phyloP scores from a whole-genome alignment of 2,797 vertebrate genomes.

The Heterohyrax brucei region DNA sequence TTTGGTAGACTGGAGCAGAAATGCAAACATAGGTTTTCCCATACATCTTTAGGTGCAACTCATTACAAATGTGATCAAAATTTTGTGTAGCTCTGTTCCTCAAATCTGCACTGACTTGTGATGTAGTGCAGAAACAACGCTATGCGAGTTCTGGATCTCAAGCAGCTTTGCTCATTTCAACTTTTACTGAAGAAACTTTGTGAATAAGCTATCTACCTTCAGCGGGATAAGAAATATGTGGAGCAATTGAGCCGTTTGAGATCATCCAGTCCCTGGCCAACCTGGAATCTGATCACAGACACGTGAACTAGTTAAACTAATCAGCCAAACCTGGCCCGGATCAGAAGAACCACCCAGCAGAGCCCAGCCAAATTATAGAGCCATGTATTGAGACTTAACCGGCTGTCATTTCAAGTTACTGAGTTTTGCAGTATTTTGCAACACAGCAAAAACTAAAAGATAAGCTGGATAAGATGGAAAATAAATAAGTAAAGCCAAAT shows the following conservation, averaged over 20 bases:
- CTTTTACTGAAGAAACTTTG: background rate
- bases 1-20: background rate
- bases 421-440: background rate
- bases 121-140: background rate
- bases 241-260: background rate
- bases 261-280: background rate
- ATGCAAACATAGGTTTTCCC: background rate
- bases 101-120: background rate
- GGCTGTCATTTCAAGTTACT: background rate
- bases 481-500: background rate
- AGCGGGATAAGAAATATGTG: background rate
- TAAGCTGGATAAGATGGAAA: background rate
- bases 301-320: background rate
- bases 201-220: background rate
- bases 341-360: background rate
- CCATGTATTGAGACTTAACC: background rate
- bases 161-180: background rate
- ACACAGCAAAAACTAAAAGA: background rate
- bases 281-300: background rate
- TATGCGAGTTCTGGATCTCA: background rate
- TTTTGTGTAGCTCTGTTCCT: background rate
- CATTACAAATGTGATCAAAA: background rate
- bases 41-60: background rate
- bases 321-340: background rate
- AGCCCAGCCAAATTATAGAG: background rate